Conservation (phyloP, 2,888 invertebrate species). For the Lomographa bimaculata region DNA sequence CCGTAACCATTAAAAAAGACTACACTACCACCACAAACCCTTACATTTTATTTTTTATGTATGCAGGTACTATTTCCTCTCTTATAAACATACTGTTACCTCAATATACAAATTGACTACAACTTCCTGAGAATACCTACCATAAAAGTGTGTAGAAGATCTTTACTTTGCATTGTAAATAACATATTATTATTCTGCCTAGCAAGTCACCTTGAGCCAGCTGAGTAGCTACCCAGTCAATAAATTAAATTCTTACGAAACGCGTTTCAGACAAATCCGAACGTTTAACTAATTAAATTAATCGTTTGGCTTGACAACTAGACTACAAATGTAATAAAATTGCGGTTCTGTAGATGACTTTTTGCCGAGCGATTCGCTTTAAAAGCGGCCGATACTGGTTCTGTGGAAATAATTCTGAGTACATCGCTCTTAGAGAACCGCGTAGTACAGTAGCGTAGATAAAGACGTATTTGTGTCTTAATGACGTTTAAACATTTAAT, state of each 20-base stretch:
- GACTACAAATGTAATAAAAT: too few species aligned
- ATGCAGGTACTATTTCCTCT: constrained; percentile 1
- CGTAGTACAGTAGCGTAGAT: constrained; percentile 2
- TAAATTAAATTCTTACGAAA: constrained; percentile 22
- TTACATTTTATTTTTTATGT: constrained; percentile 3
- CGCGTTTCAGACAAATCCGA: constrained; percentile 4
- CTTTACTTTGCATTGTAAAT: constrained; percentile 23
- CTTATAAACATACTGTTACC: constrained; percentile 19
- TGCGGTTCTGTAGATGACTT: too few species aligned
- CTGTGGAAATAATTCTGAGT: background rate
- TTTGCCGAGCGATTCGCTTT: too few species aligned
- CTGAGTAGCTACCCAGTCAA: constrained; percentile 34
- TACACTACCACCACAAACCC: too few species aligned
- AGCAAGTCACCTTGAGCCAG: constrained; percentile 40
- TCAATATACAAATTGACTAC: constrained; percentile 38
- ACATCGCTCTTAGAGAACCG: too few species aligned
- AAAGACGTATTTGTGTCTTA: constrained; percentile 14
- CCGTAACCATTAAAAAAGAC: too few species aligned
- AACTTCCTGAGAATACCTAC: constrained; percentile 41
- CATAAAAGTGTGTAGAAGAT: constrained; percentile 16
- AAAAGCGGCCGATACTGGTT: background rate
- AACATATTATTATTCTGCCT: constrained; percentile 34
- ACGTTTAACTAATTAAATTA: constrained; percentile 9
- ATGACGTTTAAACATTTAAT: too few species aligned
- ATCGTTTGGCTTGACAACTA: constrained; percentile 1